Evolutionary conservation across 2,888 invertebrate species (phyloP), one percentile per base, ranked within the genome.

Genomic region (Meteorus cinctellus): DNA sequence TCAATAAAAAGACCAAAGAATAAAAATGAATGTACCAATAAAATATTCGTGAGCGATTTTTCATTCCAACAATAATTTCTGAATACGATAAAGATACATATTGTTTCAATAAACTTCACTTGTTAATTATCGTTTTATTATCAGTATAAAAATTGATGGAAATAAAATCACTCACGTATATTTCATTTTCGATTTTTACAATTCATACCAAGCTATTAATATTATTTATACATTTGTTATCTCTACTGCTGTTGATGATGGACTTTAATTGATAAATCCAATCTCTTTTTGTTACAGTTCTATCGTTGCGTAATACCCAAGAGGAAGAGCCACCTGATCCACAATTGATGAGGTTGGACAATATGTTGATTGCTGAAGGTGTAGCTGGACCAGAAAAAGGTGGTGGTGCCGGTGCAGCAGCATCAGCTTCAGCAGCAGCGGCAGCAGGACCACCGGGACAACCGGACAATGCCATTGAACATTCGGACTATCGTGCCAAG

Each of bases 281-380:
- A n/a, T 62, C 0, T 74, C 45, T 74, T 72, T 55, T 66, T 75
- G 81, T 90, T 91, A 1, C 91, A 94, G 98, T 98, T 29, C 92
- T 98, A 85, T 98, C 97, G 84, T 94, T 98, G 87, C 94, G 98
- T 85, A 98, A 98, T 91, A 97, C 97, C 77, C 98, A 98, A 92
- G 98, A 98, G 91, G 98, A 98, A 89, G 98, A 98, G 89, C 98
- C 98, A 3, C 98, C 98, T 89, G 98, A 99, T 91, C 98, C 98
- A 8, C 98, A 98, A 90, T 91, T 99, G 86, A 98, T 99, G 98
- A 93, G 99, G 81, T 91, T 99, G 89, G 99, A 99, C 91, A 99
- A 99, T 91, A 99, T 99, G 99, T 91, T 99, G 88, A 96, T 96
- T 81, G 99, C 99, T 0, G 99, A 99, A 91, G 99, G 99, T 36